phyloP scores from a whole-genome alignment of 2,888 invertebrate genomes.

The Drosophila mulleri region DNA sequence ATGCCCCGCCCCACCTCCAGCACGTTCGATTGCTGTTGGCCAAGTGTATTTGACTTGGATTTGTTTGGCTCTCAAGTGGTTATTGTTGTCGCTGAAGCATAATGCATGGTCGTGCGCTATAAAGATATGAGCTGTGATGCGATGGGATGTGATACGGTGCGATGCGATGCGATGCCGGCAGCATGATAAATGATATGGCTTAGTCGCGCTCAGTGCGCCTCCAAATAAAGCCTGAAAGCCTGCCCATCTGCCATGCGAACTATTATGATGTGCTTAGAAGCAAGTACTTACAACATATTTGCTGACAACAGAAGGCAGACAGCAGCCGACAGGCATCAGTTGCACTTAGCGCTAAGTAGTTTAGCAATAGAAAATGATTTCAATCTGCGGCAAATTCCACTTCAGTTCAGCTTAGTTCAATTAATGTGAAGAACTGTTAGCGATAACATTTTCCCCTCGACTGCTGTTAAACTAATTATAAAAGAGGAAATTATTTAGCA shows the following conservation, averaged over 20 bases:
- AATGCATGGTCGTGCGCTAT: slow-evolving; percentile 49
- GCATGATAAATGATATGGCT: slow-evolving; percentile 67
- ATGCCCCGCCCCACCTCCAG: background rate
- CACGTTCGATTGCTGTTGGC: slow-evolving; percentile 38
- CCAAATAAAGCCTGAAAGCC: slow-evolving; percentile 51
- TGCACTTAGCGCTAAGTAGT: slow-evolving; percentile 63
- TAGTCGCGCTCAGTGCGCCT: slow-evolving; percentile 32
- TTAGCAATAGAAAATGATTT: slow-evolving; percentile 46
- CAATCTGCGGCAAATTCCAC: slow-evolving; percentile 27
- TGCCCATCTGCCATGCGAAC: slow-evolving; percentile 22
- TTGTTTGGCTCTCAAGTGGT: slow-evolving; percentile 65
- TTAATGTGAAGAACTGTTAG: background rate
- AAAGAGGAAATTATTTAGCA: slow-evolving; percentile 3
- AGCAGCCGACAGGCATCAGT: background rate
- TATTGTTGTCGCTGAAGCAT: slow-evolving; percentile 73
- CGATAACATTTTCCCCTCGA: background rate
- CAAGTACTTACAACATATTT: slow-evolving; percentile 51
- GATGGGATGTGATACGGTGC: slow-evolving; percentile 23
- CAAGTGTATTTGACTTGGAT: slow-evolving; percentile 51
- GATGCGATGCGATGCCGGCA: slow-evolving; percentile 13
- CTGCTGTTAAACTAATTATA: background rate
- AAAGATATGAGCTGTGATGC: slow-evolving; percentile 44
- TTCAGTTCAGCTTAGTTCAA: slow-evolving; percentile 1
- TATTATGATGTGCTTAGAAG: slow-evolving; percentile 35
- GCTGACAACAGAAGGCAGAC: slow-evolving; percentile 37